Percentiles rank a stretch among this genome's conserved stretches.
Evolutionary conservation across 2,113 vertebrate species (phyloP).

Genomic region (Microcebus jonahi): DNA sequence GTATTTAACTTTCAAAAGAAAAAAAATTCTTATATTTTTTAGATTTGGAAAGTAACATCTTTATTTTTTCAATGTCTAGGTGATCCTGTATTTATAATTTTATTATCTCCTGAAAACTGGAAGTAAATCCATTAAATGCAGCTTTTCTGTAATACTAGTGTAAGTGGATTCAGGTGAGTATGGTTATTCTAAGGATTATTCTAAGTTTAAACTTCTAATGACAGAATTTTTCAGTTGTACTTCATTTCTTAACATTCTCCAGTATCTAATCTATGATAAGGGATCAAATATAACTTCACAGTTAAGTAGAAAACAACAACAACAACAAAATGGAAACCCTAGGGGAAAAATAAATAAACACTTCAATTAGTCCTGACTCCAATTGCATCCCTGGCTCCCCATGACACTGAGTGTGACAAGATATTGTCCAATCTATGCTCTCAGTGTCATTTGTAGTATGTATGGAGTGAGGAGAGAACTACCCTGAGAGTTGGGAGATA

Average conservation of each 20-base stretch:
- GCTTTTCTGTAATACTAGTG: neutral
- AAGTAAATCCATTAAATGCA: neutral
- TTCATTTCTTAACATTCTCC: neutral
- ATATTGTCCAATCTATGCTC: neutral
- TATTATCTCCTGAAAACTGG: neutral
- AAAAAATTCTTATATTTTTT: neutral
- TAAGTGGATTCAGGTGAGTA: neutral
- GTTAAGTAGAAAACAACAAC: neutral
- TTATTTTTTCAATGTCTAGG: neutral
- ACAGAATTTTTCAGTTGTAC: neutral
- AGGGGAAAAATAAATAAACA: neutral
- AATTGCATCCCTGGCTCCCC: neutral
- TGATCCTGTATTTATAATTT: neutral
- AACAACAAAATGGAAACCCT: neutral
- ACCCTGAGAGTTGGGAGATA: neutral
- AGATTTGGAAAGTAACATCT: neutral
- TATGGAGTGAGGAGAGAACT: neutral
- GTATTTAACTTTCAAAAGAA: neutral
- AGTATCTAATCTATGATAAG: neutral
- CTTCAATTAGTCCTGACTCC: neutral
- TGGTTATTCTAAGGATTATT: neutral
- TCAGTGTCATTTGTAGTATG: neutral
- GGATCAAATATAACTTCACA: neutral
- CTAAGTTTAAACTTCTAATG: neutral
- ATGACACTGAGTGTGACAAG: neutral